Conservation (phyloP, 1,140 invertebrate species). For the Conus ventricosus region DNA sequence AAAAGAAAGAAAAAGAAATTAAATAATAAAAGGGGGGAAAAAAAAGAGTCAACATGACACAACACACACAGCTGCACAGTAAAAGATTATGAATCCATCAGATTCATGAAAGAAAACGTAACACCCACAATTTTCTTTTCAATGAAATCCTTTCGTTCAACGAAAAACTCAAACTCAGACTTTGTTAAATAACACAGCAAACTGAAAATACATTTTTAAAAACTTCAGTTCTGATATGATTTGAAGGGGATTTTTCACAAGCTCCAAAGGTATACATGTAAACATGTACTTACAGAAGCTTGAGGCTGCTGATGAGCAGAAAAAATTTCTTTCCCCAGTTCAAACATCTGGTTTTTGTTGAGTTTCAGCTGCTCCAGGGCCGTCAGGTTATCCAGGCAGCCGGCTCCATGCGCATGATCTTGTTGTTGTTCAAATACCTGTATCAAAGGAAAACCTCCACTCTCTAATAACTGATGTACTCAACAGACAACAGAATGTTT, state of each 20-base stretch:
- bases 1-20: not conserved
- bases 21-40: too few relatives aligned
- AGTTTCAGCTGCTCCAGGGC: conserved; percentile 85
- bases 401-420: conserved; percentile 82
- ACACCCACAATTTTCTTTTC: too few relatives aligned
- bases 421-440: conserved; percentile 84
- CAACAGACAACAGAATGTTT: not conserved
- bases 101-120: not conserved
- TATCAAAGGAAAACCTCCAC: conserved; percentile 53
- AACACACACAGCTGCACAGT: too few relatives aligned
- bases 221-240: too few relatives aligned
- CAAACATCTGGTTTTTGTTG: conserved; percentile 85
- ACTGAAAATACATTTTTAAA: too few relatives aligned
- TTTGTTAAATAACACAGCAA: too few relatives aligned
- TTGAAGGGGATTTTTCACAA: too few relatives aligned
- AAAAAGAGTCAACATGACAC: too few relatives aligned
- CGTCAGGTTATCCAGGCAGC: conserved; percentile 84
- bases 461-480: conserved; percentile 30
- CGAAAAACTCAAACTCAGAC: too few relatives aligned
- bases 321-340: conserved; percentile 84
- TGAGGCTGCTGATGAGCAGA: conserved; percentile 81
- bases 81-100: not conserved
- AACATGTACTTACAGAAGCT: conserved; percentile 80
- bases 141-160: too few relatives aligned
- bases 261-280: too few relatives aligned